Evolutionary conservation across 1,140 invertebrate species (phyloP).

Genomic region (Calosoma granatense): DNA sequence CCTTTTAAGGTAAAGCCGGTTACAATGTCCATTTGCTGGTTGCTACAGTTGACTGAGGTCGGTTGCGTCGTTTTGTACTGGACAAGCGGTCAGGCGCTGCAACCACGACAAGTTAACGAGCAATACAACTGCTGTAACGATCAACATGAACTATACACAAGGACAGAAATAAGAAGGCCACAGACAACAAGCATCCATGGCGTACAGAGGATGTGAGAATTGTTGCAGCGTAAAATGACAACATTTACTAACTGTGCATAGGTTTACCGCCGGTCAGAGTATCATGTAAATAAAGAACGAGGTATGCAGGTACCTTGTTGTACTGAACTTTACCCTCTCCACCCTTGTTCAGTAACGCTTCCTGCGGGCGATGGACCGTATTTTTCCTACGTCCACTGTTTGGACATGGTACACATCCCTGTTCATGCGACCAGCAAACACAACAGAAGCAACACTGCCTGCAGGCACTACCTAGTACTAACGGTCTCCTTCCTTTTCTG

Average conservation of each 20-base stretch:
- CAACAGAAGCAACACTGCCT: background rate
- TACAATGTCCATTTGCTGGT: too few relatives aligned
- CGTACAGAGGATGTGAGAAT: background rate
- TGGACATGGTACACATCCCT: background rate
- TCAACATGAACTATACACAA: background rate
- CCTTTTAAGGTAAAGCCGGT: background rate
- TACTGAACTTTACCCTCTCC: background rate
- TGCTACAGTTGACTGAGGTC: background rate
- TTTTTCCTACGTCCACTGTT: constrained; percentile 3
- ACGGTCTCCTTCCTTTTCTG: too few relatives aligned
- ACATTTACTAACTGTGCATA: background rate
- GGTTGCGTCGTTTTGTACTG: background rate
- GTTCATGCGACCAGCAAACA: too few relatives aligned
- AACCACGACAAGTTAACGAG: background rate
- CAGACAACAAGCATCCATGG: too few relatives aligned
- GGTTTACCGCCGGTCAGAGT: background rate
- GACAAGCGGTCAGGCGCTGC: too few relatives aligned
- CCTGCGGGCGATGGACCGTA: background rate
- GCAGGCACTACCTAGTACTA: background rate
- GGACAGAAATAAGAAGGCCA: background rate
- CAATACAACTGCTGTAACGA: background rate
- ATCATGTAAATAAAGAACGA: constrained; percentile 3
- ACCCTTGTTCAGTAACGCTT: background rate
- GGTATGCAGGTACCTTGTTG: background rate
- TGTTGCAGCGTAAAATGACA: background rate